phyloP scores from a whole-genome alignment of 2,888 invertebrate genomes.

The Drosophila atripex region DNA sequence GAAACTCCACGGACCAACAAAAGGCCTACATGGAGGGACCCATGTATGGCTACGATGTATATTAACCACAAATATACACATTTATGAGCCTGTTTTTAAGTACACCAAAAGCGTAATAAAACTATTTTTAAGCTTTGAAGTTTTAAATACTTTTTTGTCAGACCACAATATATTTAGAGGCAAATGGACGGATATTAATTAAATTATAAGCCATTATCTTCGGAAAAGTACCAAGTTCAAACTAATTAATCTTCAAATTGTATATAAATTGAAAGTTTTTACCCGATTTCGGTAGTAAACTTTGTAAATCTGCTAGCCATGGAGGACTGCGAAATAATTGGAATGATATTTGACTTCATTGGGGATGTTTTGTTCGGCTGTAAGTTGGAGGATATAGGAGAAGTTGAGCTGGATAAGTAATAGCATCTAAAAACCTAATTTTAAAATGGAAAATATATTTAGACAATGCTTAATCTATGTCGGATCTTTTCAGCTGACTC shows the following conservation, averaged over 20 bases:
- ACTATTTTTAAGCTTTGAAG: conserved; percentile 40
- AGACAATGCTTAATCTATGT: not conserved
- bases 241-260: conserved; percentile 3
- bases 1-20: conserved; percentile 90
- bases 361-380: conserved; percentile 59
- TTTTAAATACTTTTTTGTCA: not conserved
- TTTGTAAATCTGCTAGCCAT: conserved; percentile 38
- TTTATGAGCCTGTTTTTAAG: conserved; percentile 28
- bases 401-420: conserved; percentile 39
- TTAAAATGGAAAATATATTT: not conserved
- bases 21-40: conserved; percentile 90
- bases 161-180: not conserved
- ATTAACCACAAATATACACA: conserved; percentile 50
- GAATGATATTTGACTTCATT: conserved; percentile 60
- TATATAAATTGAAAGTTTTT: conserved; percentile 34
- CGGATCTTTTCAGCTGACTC: conserved; percentile 28
- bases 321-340: conserved; percentile 70
- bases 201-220: conserved; percentile 27
- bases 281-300: conserved; percentile 14
- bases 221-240: conserved; percentile 32
- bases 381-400: conserved; percentile 51
- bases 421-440: not conserved
- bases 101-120: conserved; percentile 37
- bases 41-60: conserved; percentile 90
- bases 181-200: conserved; percentile 46